Conservation (phyloP, 1,140 invertebrate species). For the Zaprionus vittiger region DNA sequence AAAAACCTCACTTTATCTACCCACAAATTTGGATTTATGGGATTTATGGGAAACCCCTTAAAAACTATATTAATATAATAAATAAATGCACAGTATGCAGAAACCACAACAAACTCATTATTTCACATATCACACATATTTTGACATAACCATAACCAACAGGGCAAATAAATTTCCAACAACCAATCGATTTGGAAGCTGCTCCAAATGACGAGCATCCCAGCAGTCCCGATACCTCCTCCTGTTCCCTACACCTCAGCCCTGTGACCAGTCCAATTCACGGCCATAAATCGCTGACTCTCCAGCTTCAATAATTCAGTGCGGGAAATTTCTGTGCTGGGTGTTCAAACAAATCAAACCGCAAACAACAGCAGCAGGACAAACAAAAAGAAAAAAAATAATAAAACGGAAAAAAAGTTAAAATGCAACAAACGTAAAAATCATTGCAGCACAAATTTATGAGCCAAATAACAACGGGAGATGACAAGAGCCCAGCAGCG, state of each 20-base stretch:
- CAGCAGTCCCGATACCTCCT: not conserved
- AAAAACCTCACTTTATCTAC: conserved; percentile 6
- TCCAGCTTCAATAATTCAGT: conserved; percentile 71
- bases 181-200: conserved; percentile 62
- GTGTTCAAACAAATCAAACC: conserved; percentile 60
- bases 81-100: conserved; percentile 45
- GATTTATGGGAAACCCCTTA: not conserved
- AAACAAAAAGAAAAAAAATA: conserved; percentile 21
- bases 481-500: conserved; percentile 81
- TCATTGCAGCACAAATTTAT: conserved; percentile 76
- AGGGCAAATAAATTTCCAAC: conserved; percentile 71
- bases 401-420: conserved; percentile 53
- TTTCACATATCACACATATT: conserved; percentile 81
- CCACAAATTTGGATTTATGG: not conserved
- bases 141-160: conserved; percentile 79
- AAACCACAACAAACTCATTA: conserved; percentile 79
- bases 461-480: conserved; percentile 81
- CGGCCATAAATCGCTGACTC: conserved; percentile 67
- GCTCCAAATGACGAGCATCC: conserved; percentile 20
- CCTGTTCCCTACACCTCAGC: not conserved
- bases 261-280: conserved; percentile 36
- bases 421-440: conserved; percentile 68
- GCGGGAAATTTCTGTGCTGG: conserved; percentile 51
- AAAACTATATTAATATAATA: conserved; percentile 36
- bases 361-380: conserved; percentile 27